Percentiles rank a stretch among this genome's conserved stretches.
Conservation (phyloP, 2,797 vertebrate genomes). For the Coranthus polyacanthus region DNA sequence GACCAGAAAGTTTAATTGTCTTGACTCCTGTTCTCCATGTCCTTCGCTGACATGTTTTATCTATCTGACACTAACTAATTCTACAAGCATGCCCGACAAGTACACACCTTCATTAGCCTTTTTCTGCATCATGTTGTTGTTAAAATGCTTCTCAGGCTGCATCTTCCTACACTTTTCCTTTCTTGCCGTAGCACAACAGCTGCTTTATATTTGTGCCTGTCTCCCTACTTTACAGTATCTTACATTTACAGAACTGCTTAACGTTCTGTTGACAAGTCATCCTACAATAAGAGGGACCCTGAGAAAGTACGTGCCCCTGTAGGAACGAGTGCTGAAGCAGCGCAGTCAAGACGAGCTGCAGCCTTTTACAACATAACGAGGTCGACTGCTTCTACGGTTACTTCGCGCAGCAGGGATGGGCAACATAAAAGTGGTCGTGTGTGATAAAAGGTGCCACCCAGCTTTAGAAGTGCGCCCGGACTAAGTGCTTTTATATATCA, state of each 20-base stretch:
- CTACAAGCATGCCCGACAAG: slow-evolving; percentile 13
- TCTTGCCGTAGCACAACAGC: neutral
- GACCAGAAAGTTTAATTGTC: slow-evolving; percentile 41
- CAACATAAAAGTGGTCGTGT: slow-evolving; percentile 35
- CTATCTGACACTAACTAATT: slow-evolving; percentile 14
- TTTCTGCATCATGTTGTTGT: slow-evolving; percentile 12
- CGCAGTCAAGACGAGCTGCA: too few relatives aligned
- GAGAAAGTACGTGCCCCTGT: slow-evolving; percentile 56
- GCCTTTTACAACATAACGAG: slow-evolving; percentile 30
- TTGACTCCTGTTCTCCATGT: slow-evolving; percentile 54
- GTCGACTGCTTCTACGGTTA: slow-evolving; percentile 35
- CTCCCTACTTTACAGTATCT: slow-evolving; percentile 14
- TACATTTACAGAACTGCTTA: slow-evolving; percentile 16
- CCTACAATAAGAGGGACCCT: slow-evolving; percentile 56
- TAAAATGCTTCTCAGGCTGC: neutral
- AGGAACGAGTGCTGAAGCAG: slow-evolving; percentile 49
- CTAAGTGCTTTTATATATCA: slow-evolving; percentile 73
- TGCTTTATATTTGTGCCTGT: slow-evolving; percentile 9
- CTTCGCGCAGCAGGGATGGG: slow-evolving; percentile 30
- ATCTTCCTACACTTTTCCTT: neutral
- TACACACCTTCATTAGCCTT: neutral
- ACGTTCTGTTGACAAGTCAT: slow-evolving; percentile 3
- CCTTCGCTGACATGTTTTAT: slow-evolving; percentile 21
- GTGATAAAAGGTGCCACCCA: slow-evolving; percentile 55
- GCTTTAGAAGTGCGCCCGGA: too few relatives aligned